Percentiles rank a stretch among this genome's conserved stretches.
Evolutionary conservation across 2,113 vertebrate genomes (phyloP).

Genomic region (Rhea pennata): DNA sequence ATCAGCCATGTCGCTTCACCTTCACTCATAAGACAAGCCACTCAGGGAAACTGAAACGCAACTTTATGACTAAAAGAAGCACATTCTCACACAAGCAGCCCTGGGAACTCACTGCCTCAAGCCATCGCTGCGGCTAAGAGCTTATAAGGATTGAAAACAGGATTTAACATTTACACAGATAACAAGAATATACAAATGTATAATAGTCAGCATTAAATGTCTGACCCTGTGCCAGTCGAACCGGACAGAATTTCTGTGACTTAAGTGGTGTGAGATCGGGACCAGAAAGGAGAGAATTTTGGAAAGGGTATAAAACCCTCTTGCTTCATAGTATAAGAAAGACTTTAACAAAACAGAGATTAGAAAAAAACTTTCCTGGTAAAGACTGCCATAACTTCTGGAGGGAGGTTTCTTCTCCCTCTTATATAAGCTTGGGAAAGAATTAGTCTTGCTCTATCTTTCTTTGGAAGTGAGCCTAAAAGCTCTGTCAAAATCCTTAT

Average conservation of each 20-base stretch:
- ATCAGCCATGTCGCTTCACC: neutral
- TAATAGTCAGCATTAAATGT: neutral
- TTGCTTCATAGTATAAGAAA: neutral
- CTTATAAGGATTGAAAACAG: slow-evolving; percentile 4
- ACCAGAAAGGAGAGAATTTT: neutral
- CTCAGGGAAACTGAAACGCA: neutral
- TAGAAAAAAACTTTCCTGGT: neutral
- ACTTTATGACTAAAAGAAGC: neutral
- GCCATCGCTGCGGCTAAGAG: neutral
- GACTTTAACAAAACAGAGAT: neutral
- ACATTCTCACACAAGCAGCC: neutral
- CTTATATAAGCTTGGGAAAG: neutral
- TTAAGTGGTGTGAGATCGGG: neutral
- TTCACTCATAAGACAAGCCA: neutral
- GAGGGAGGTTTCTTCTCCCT: neutral
- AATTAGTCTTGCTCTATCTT: neutral
- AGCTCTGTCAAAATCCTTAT: neutral
- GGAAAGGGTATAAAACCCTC: neutral
- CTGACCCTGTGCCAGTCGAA: neutral
- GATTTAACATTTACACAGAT: neutral
- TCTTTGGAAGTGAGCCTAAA: neutral
- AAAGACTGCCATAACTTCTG: neutral
- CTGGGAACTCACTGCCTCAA: neutral
- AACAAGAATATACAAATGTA: neutral
- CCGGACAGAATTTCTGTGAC: neutral